Evolutionary conservation across 2,797 vertebrate genomes (phyloP).

Genomic region (Buphagus erythrorhynchus): DNA sequence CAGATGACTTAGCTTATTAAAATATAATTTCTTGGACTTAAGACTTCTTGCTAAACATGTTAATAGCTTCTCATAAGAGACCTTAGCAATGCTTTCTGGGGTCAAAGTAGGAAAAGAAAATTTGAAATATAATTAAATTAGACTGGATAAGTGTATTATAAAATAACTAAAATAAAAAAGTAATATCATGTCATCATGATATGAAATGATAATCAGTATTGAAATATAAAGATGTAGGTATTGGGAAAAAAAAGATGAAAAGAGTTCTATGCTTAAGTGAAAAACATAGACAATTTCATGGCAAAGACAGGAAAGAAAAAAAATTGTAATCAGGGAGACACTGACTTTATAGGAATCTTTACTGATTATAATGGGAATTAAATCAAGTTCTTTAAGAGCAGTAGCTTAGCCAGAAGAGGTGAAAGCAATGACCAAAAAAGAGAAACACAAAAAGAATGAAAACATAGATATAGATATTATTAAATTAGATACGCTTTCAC

Average conservation of each 20-base stretch:
- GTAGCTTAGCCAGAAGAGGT: neutral
- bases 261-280: neutral
- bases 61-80: neutral
- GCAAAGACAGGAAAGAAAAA: neutral
- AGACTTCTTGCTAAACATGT: neutral
- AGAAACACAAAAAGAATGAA: neutral
- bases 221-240: neutral
- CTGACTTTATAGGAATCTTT: neutral
- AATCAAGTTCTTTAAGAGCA: neutral
- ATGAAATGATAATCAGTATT: neutral
- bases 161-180: neutral
- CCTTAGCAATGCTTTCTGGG: neutral
- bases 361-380: neutral
- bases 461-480: neutral
- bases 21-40: neutral
- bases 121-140: slow-evolving; percentile 10
- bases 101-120: neutral
- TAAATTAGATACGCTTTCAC: neutral
- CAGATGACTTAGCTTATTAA: neutral
- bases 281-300: neutral
- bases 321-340: neutral
- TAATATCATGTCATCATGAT: neutral
- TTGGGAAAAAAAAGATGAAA: neutral
- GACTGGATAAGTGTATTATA: neutral
- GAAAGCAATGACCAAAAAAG: neutral